A percentile compares a stretch with the other conserved stretches of the same genome.
Evolutionary conservation across 2,888 invertebrate genomes (phyloP).

Genomic region (Clivina fossor): DNA sequence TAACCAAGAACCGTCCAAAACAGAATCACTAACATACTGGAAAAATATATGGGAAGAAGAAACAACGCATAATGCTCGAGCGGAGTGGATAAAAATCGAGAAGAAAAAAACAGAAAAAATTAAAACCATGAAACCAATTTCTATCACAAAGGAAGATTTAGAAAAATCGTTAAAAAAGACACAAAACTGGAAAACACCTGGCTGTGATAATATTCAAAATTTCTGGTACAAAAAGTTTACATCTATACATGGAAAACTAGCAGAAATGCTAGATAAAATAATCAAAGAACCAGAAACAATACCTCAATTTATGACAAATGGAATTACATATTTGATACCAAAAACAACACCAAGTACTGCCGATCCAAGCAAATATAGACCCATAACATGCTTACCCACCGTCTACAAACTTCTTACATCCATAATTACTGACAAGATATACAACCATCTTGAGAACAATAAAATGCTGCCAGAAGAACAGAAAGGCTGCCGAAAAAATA

Average conservation of each 20-base stretch:
- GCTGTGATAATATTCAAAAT: slow-evolving; percentile 1
- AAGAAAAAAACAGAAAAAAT: background rate
- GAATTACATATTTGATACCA: slow-evolving; percentile 4
- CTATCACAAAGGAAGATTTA: background rate
- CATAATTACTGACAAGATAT: slow-evolving; percentile 8
- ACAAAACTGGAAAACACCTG: slow-evolving; percentile 1
- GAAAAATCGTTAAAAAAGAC: background rate
- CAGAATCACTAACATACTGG: background rate
- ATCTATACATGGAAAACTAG: background rate
- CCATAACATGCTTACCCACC: slow-evolving; percentile 26
- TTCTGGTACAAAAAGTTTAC: slow-evolving; percentile 1
- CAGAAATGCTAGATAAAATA: background rate
- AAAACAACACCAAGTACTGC: background rate
- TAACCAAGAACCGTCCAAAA: no score
- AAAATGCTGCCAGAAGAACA: slow-evolving; percentile 22
- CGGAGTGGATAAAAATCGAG: slow-evolving; percentile 1
- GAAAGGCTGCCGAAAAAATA: slow-evolving; percentile 20
- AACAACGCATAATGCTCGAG: background rate
- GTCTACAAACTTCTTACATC: slow-evolving; percentile 23
- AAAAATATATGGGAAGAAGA: slow-evolving; percentile 4
- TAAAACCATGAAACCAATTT: background rate
- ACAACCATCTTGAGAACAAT: slow-evolving; percentile 10
- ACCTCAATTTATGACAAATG: background rate
- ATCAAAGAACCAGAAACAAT: background rate
- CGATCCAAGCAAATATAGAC: slow-evolving; percentile 28